Evolutionary conservation across 2,113 vertebrate species (phyloP).

Genomic region (Rhizomys pruinosus): DNA sequence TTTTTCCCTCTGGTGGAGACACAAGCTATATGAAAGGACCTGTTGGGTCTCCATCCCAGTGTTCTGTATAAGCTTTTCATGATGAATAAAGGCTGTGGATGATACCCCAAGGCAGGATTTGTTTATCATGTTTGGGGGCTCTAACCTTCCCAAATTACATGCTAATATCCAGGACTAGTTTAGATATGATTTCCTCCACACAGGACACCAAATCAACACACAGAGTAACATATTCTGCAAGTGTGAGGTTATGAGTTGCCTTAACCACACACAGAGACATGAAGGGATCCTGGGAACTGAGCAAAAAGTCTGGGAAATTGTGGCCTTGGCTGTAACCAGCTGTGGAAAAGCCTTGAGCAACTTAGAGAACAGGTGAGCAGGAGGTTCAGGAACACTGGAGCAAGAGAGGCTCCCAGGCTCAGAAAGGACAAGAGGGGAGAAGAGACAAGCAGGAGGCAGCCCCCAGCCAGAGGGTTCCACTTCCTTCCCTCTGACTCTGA

Average conservation of each 20-base stretch:
- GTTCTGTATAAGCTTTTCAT: neutral
- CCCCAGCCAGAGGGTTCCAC: neutral
- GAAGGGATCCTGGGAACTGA: neutral
- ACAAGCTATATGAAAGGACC: rapidly evolving
- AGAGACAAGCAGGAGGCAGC: neutral
- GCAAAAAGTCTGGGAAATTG: neutral
- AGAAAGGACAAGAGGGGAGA: neutral
- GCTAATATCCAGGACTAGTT: too few relatives aligned
- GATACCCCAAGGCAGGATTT: too few relatives aligned
- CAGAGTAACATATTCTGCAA: neutral
- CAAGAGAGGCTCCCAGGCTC: neutral
- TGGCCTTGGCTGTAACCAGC: neutral
- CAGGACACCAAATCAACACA: rapidly evolving
- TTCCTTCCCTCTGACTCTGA: too few relatives aligned
- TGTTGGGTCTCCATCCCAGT: rapidly evolving
- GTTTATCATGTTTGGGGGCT: too few relatives aligned
- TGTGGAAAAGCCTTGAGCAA: rapidly evolving
- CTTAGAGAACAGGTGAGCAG: neutral
- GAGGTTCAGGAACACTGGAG: neutral
- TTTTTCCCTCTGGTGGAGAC: neutral
- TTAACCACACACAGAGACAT: neutral
- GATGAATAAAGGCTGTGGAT: too few relatives aligned
- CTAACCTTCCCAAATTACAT: neutral
- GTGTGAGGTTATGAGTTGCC: neutral
- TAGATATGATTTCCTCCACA: neutral